phyloP scores from a whole-genome alignment of 2,113 vertebrate genomes.

The Mirounga angustirostris region DNA sequence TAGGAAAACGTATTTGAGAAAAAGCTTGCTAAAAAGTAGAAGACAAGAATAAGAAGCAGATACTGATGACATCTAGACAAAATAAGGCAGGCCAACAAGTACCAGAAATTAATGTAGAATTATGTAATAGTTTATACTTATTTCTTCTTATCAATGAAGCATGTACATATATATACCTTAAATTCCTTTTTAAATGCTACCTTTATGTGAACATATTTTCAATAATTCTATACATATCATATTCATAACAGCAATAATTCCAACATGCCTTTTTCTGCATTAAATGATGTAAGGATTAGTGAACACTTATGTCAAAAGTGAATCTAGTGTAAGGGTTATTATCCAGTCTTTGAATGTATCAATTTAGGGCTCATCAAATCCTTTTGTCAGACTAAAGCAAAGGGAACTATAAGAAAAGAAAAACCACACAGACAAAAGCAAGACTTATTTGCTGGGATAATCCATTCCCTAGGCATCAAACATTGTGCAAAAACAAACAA shows the following conservation, averaged over 20 bases:
- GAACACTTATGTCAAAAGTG: neutral
- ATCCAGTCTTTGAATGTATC: neutral
- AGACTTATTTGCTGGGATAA: neutral
- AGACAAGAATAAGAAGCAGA: neutral
- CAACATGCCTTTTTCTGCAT: neutral
- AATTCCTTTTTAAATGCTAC: neutral
- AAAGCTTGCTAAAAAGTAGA: neutral
- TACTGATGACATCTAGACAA: neutral
- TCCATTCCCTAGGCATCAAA: neutral
- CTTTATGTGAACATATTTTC: neutral
- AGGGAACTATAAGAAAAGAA: slow-evolving; percentile 8
- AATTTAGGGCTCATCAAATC: neutral
- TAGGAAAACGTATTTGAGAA: neutral
- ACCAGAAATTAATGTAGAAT: neutral
- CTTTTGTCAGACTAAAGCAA: neutral
- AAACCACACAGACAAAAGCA: neutral
- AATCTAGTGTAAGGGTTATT: neutral
- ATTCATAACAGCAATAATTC: neutral
- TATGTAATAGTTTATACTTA: neutral
- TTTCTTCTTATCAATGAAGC: neutral
- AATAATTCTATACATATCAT: neutral
- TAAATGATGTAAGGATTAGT: neutral
- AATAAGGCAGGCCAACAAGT: neutral
- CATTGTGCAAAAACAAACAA: neutral
- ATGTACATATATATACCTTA: neutral